These are phyloP conservation scores for Urocolius indicus DNA, from an alignment of 2,113 vertebrate genomes.

Conservation along the genomic window DNA sequence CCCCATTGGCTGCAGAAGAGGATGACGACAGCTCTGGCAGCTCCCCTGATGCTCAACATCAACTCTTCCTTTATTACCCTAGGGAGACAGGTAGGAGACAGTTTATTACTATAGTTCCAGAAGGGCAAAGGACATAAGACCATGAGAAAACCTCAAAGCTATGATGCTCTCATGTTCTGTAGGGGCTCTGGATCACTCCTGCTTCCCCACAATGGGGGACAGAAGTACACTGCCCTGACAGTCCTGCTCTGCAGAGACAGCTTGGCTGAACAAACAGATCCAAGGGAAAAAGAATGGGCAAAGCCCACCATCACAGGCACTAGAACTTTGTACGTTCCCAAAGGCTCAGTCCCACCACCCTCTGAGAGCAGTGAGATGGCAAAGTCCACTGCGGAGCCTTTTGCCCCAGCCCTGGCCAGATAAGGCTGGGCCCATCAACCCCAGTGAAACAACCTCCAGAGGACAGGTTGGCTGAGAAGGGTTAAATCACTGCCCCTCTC, in stretches of 20 bases:
- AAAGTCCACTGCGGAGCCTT: not conserved
- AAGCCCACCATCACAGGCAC: not conserved
- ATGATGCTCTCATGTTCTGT: not conserved
- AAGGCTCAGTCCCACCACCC: not conserved
- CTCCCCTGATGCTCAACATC: not conserved
- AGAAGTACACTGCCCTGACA: not conserved
- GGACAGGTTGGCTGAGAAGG: not conserved
- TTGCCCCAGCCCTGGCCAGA: not conserved
- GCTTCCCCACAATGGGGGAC: not conserved
- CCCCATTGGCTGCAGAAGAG: not conserved
- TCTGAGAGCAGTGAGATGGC: not conserved
- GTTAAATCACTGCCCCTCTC: not conserved
- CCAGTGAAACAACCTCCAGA: not conserved
- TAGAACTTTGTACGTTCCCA: not conserved
- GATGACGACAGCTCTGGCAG: constrained; percentile 31
- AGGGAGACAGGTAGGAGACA: not conserved
- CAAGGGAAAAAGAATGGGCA: accelerated
- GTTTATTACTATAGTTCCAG: not conserved
- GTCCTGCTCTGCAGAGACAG: not conserved
- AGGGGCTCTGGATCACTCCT: not conserved
- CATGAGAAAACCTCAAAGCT: not conserved
- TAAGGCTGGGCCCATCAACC: not conserved
- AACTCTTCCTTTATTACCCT: constrained; percentile 36
- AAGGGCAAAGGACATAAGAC: not conserved
- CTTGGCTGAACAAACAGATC: not conserved